A percentile compares a stretch with the other conserved stretches of the same genome.
phyloP scores from a whole-genome alignment of 2,888 invertebrate genomes.

The Drosophila anomalata region DNA sequence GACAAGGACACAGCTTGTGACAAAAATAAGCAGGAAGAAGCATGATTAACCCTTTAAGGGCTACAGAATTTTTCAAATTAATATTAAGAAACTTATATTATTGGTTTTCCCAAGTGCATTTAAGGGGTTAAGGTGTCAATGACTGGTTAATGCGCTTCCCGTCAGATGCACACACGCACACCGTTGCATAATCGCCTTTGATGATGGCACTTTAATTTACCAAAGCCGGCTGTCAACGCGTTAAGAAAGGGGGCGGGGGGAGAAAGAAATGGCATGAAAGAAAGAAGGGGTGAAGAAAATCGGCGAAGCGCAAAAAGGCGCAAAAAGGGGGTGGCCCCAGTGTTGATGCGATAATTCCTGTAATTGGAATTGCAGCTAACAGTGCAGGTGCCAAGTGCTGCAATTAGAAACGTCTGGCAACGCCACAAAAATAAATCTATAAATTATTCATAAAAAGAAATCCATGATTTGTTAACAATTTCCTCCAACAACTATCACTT shows the following conservation, averaged over 20 bases:
- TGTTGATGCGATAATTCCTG: conserved; percentile 50
- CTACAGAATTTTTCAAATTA: no score
- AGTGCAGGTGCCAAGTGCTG: conserved; percentile 3
- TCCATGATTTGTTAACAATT: neutral
- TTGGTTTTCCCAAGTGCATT: neutral
- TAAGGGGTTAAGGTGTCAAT: conserved; percentile 61
- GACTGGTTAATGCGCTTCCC: conserved; percentile 70
- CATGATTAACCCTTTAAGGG: neutral
- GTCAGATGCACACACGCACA: conserved; percentile 33
- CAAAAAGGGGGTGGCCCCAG: conserved; percentile 1
- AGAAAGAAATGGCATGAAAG: conserved; percentile 8
- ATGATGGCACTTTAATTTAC: conserved; percentile 70
- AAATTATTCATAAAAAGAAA: neutral
- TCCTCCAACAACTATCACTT: neutral
- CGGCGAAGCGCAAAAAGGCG: neutral
- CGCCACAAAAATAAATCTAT: neutral
- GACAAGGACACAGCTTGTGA: no score
- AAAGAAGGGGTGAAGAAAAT: neutral
- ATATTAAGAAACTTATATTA: no score
- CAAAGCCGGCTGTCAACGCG: conserved; percentile 49
- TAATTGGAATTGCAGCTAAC: conserved; percentile 42
- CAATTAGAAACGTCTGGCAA: neutral
- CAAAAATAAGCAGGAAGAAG: neutral
- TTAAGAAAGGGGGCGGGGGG: conserved; percentile 5
- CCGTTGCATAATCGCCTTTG: conserved; percentile 64